phyloP scores from a whole-genome alignment of 2,113 vertebrate species.

The Oxygymnocypris stewartii region DNA sequence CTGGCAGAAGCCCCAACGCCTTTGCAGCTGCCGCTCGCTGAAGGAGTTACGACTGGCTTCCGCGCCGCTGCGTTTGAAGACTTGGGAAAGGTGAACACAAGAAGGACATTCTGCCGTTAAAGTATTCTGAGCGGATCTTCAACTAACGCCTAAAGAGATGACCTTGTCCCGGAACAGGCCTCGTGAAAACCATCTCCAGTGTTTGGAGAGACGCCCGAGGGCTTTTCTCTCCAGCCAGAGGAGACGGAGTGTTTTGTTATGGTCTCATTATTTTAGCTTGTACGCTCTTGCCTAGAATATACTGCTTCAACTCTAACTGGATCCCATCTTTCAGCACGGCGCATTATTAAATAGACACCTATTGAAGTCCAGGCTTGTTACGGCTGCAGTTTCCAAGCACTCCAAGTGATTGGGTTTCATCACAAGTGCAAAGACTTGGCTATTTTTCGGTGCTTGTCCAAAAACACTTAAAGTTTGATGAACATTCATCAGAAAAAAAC shows the following conservation, averaged over 20 bases:
- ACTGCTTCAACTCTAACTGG: conserved; percentile 17
- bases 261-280: conserved; percentile 40
- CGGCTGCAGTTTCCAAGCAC: neutral
- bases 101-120: conserved; percentile 4
- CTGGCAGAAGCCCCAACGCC: neutral
- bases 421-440: neutral
- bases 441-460: neutral
- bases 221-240: conserved; percentile 18
- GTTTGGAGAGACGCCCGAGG: conserved; percentile 19
- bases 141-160: neutral
- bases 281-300: neutral
- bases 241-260: conserved; percentile 9
- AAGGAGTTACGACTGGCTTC: conserved; percentile 2
- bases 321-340: neutral
- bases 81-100: neutral
- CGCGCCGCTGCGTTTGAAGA: conserved; percentile 4
- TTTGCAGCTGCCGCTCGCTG: neutral
- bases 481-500: neutral
- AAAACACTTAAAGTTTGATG: neutral
- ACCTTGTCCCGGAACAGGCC: conserved; percentile 2
- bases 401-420: neutral
- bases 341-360: conserved; percentile 13
- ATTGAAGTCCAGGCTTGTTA: conserved; percentile 5
- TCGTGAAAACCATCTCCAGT: conserved; percentile 9
- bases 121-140: neutral